A percentile compares a stretch with the other conserved stretches of the same genome.
Evolutionary conservation across 2,797 vertebrate species (phyloP).

Genomic region (Holocentrus rufus): DNA sequence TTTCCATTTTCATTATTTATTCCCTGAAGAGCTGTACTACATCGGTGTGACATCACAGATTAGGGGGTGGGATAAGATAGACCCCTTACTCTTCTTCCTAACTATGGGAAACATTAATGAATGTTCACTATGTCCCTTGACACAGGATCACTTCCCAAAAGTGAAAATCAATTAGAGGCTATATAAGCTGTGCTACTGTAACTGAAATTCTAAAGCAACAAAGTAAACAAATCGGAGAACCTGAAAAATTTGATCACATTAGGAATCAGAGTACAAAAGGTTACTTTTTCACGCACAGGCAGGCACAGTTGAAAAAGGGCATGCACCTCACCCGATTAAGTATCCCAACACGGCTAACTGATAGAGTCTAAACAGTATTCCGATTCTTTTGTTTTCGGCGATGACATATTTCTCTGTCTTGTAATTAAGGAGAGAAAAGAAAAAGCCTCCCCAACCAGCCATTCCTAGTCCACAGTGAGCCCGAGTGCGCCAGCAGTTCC

Average conservation of each 20-base stretch:
- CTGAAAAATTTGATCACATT: slow-evolving; percentile 71
- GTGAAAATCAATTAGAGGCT: too few relatives aligned
- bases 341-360: slow-evolving; percentile 91
- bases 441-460: slow-evolving; percentile 82
- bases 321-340: slow-evolving; percentile 83
- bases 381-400: slow-evolving; percentile 93
- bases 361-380: slow-evolving; percentile 89
- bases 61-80: slow-evolving; percentile 1
- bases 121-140: neutral
- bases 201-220: slow-evolving; percentile 25
- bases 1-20: slow-evolving; percentile 17
- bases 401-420: slow-evolving; percentile 97
- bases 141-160: too few relatives aligned
- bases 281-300: slow-evolving; percentile 24
- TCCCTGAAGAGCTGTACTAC: neutral
- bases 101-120: slow-evolving; percentile 4
- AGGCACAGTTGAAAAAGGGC: slow-evolving; percentile 15
- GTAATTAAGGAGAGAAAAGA: slow-evolving; percentile 90
- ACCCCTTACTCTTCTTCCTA: neutral
- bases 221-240: slow-evolving; percentile 29
- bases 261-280: slow-evolving; percentile 58
- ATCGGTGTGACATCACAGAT: slow-evolving; percentile 19
- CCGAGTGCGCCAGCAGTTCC: slow-evolving; percentile 49
- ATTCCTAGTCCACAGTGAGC: slow-evolving; percentile 61
- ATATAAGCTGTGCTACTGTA: slow-evolving; percentile 28